These are phyloP conservation scores for Acanthaster planci DNA, from an alignment of 35 echinoderm and acorn worm species.

Conservation along the genomic window DNA sequence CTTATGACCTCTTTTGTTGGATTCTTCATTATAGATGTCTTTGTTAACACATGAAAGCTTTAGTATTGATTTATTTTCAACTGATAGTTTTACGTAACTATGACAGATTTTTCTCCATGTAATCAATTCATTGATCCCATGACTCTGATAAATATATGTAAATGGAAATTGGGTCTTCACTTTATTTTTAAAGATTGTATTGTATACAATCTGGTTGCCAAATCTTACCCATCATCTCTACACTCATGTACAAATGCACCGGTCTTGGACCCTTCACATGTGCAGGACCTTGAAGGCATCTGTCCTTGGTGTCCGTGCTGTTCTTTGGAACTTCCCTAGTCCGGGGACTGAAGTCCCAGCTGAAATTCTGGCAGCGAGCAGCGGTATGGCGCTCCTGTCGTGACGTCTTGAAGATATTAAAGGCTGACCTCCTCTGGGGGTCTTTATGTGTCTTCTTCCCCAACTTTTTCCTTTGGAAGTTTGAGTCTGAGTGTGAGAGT, in stretches of 20 bases:
- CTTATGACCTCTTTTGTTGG: no score
- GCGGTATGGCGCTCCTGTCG: background rate
- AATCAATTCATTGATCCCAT: no score
- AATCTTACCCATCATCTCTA: constrained; percentile 21
- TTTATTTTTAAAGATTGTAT: no score
- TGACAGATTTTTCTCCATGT: background rate
- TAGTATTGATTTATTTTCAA: background rate
- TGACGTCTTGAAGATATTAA: constrained; percentile 11
- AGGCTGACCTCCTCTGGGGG: background rate
- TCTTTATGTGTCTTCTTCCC: background rate
- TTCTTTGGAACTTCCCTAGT: background rate
- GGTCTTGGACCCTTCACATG: background rate
- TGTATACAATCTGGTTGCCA: no score
- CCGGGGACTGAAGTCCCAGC: background rate
- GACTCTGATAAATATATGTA: no score
- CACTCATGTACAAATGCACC: constrained; percentile 16
- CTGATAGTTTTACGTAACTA: background rate
- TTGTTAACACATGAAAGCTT: no score
- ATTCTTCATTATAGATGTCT: no score
- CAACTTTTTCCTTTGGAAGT: background rate
- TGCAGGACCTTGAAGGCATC: background rate
- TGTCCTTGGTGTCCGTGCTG: background rate
- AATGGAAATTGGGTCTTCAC: no score
- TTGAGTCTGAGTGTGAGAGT: background rate
- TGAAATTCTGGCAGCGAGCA: background rate